A percentile compares a stretch with the other conserved stretches of the same genome.
phyloP scores from a whole-genome alignment of 2,797 vertebrate genomes.

The Gastrophryne carolinensis region DNA sequence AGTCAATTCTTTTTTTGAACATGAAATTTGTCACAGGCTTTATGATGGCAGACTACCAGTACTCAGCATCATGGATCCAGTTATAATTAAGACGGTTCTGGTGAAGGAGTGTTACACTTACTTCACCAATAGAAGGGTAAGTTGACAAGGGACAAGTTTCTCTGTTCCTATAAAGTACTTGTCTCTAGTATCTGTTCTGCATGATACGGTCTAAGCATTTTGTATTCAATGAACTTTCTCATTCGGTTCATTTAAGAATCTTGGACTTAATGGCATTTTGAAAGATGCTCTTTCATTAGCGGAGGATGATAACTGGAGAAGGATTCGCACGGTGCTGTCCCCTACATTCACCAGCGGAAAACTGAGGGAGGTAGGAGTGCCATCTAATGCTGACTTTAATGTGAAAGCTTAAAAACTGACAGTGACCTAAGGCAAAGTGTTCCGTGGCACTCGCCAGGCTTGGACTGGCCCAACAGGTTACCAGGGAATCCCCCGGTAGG shows the following conservation, averaged over 20 bases:
- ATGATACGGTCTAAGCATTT: too few relatives aligned
- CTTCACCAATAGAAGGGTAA: constrained; percentile 75
- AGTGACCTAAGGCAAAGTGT: background rate
- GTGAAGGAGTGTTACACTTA: constrained; percentile 75
- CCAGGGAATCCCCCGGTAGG: too few relatives aligned
- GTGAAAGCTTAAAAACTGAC: background rate
- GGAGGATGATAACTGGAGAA: too few relatives aligned
- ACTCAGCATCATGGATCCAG: constrained; percentile 67
- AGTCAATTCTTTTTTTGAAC: too few relatives aligned
- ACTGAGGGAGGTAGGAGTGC: constrained; percentile 65
- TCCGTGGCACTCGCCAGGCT: too few relatives aligned
- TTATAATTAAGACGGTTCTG: constrained; percentile 70
- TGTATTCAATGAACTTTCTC: constrained; percentile 42
- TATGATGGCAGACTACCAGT: constrained; percentile 72
- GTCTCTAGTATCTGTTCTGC: too few relatives aligned
- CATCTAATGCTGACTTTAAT: too few relatives aligned
- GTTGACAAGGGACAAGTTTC: too few relatives aligned
- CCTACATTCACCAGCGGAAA: constrained; percentile 69
- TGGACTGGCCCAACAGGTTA: too few relatives aligned
- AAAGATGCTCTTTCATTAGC: too few relatives aligned
- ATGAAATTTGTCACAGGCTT: constrained; percentile 62
- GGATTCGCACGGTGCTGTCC: constrained; percentile 62
- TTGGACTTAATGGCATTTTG: too few relatives aligned
- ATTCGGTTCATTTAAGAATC: constrained; percentile 9
- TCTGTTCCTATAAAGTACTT: too few relatives aligned